phyloP scores from a whole-genome alignment of 2,888 invertebrate species.

The Drosophila neonasuta region DNA sequence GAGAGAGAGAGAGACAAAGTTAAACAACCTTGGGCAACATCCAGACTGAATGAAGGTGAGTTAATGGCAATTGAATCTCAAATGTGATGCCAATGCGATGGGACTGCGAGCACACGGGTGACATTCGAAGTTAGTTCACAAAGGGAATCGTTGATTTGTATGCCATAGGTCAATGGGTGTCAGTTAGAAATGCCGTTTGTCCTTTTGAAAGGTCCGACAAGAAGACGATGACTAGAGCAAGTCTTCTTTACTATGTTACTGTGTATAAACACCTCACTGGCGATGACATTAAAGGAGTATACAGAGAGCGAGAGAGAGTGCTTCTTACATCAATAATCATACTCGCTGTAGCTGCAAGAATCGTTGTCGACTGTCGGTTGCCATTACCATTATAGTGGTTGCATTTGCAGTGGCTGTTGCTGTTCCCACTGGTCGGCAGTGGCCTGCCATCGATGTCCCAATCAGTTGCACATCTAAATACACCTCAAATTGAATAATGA shows the following conservation, averaged over 20 bases:
- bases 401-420: not conserved
- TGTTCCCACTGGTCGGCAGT: not conserved
- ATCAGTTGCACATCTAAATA: slow-evolving; percentile 69
- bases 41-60: slow-evolving; percentile 33
- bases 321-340: slow-evolving; percentile 41
- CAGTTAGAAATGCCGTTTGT: slow-evolving; percentile 27
- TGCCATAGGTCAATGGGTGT: slow-evolving; percentile 46
- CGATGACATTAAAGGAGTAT: not conserved
- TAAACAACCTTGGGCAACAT: slow-evolving; percentile 44
- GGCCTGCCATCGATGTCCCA: slow-evolving; percentile 34
- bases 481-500: slow-evolving; percentile 73
- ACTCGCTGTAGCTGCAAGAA: slow-evolving; percentile 19
- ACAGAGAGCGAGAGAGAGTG: slow-evolving; percentile 2
- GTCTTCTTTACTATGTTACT: no score
- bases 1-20: slow-evolving; percentile 12
- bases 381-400: not conserved
- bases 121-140: slow-evolving; percentile 34
- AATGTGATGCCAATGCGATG: not conserved
- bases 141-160: slow-evolving; percentile 52
- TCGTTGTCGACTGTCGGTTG: not conserved
- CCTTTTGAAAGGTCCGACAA: slow-evolving; percentile 28
- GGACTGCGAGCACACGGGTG: slow-evolving; percentile 19
- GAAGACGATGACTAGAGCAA: not conserved
- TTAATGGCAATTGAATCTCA: slow-evolving; percentile 30
- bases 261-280: slow-evolving; percentile 33